Base-by-base conservation (phyloP, 2,797 vertebrate genomes). In the Agapornis canus region DNA sequence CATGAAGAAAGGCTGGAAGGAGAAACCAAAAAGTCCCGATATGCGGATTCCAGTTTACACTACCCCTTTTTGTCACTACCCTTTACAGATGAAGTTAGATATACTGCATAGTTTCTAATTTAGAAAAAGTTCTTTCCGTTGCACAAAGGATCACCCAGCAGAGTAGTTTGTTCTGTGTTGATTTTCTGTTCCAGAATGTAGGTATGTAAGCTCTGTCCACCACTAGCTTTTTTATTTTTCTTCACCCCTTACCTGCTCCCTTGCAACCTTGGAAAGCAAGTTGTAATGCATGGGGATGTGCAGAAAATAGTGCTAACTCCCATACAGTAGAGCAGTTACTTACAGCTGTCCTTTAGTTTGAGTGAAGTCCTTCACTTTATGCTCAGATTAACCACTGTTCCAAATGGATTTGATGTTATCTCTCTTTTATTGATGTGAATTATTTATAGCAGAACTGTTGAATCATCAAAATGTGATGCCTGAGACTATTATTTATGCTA, bases 351-450 rank as follows among this genome's bases (percentile, higher is more conserved):
- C 91, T 95, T 94, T 92, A 56, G 72, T 83, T 22, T 66, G 65
- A 91, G 82, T 83, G 95, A 94, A 86, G 88, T 75, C 81, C 91
- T 95, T 96, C 90, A 68, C 64, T 92, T 89, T 87, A 83, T 65
- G 45, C 71, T 86, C 68, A 90, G 78, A 84, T 94, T 82, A 89
- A 75, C 71, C 75, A 81, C 23, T 82, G 64, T 95, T 66, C 73
- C 52, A 47, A 70, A 75, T 80, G 60, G 92, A 89, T 89, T 87
- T 73, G 82, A 88, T 37, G 59, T 79, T 87, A 90, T 81, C 87
- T 81, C 82, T 63, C 65, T 93, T 92, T 92, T 95, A 95, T 95
- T 86, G 71, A 69, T 78, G 76, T 91, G 88, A 95, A 93, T 90
- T 89, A 86, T 94, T 90, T 91, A 91, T 90, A 93, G 94, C 81